Evolutionary conservation across 2,113 vertebrate genomes (phyloP), one percentile per base, ranked within the genome.

Genomic region (Gallinago undulata): DNA sequence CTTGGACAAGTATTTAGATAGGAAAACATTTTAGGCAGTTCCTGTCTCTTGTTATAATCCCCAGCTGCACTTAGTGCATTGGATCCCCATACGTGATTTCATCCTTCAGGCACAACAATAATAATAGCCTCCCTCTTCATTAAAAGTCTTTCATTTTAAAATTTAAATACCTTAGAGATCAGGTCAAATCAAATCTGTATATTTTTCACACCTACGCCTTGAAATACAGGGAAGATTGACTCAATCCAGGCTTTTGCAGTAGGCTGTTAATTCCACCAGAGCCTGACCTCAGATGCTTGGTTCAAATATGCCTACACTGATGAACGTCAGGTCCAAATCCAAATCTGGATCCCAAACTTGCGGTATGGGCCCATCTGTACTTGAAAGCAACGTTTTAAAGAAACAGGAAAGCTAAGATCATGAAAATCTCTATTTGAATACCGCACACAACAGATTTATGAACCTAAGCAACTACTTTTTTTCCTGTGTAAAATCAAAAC

Each of bases 291-390:
- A 79, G 57, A 79, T 1, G 6, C 9, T 69, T 23, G n/a, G 74
- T 79, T 84, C 73, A 94, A 69, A 89, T 39, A 5, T 69, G 73
- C 39, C 33, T 68, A 21, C 19, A 13, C 48, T 87, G 90, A 68
- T 57, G 55, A 91, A 87, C 0, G 23, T 53, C 45, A 51, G 55
- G 84, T 89, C 83, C 70, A 91, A 87, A 84, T 55, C 45, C 87
- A 89, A 94, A 94, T 96, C 92, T 96, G 84, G 89, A 87, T 91
- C 77, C 90, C 92, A 94, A 97, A 89, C 23, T 84, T 92, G 66
- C 6, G 30, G 83, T 75, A 57, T 41, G 47, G 86, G 30, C 55
- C 79, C 92, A 94, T 92, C 73, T 92, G 90, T 47, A 93, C 90
- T 89, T 95, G 91, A 95, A 96, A 96, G 90, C 41, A 96, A 33